phyloP scores from a whole-genome alignment of 2,888 invertebrate genomes.

The Malacosoma neustria region DNA sequence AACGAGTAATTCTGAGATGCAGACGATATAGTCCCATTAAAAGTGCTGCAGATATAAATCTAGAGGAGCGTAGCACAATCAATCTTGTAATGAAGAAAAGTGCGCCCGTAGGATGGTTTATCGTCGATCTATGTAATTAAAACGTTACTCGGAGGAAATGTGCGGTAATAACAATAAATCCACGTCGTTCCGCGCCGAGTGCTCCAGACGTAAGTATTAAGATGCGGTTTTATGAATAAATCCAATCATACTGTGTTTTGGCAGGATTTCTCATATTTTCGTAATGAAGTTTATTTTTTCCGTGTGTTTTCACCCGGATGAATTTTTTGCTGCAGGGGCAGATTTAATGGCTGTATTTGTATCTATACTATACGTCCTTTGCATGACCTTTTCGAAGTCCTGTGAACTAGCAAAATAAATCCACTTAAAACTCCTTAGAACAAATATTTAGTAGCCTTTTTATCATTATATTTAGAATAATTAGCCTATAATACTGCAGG shows the following conservation, averaged over 20 bases:
- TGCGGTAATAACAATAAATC: conserved; percentile 72
- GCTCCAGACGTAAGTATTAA: background rate
- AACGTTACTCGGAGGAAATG: conserved; percentile 73
- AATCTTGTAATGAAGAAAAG: conserved; percentile 74
- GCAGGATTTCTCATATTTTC: background rate
- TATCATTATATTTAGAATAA: too few species aligned
- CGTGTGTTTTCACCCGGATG: too few species aligned
- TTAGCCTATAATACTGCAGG: too few species aligned
- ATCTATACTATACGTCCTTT: too few species aligned
- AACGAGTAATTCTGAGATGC: background rate
- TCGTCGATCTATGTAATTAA: conserved; percentile 74
- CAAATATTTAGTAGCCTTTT: too few species aligned
- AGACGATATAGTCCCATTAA: conserved; percentile 36
- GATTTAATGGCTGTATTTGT: too few species aligned
- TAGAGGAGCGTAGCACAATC: conserved; percentile 41
- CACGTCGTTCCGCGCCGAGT: conserved; percentile 24
- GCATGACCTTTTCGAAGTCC: too few species aligned
- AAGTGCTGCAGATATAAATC: conserved; percentile 47
- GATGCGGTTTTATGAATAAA: background rate
- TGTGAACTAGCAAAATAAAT: too few species aligned
- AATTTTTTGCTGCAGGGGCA: too few species aligned
- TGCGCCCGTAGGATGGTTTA: conserved; percentile 70
- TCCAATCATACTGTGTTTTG: background rate
- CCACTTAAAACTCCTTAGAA: too few species aligned
- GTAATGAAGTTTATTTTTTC: too few species aligned